A percentile compares a stretch with the other conserved stretches of the same genome.
Evolutionary conservation across 2,113 vertebrate genomes (phyloP).

Genomic region (Cercopithecus mona): DNA sequence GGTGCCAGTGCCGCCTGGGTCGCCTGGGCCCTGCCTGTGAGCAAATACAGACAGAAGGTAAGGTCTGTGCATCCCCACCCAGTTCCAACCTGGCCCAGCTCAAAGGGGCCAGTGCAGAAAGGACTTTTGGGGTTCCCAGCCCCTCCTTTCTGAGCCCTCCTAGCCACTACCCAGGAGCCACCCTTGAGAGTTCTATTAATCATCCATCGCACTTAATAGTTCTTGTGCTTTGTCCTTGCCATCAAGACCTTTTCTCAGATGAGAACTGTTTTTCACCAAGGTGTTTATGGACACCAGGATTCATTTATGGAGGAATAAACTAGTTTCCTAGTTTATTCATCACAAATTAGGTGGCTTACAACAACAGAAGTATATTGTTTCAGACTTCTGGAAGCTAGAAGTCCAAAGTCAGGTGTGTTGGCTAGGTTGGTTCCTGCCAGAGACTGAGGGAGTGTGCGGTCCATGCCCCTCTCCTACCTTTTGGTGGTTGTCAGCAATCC

Average conservation of each 20-base stretch:
- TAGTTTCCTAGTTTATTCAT: neutral
- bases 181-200: neutral
- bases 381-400: neutral
- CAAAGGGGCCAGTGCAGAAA: neutral
- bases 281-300: neutral
- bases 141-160: neutral
- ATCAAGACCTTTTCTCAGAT: neutral
- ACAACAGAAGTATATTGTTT: neutral
- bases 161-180: neutral
- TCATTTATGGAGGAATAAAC: neutral
- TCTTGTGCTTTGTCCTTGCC: neutral
- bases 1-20: conserved; percentile 86
- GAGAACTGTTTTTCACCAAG: neutral
- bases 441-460: neutral
- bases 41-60: conserved; percentile 16
- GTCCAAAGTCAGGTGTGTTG: neutral
- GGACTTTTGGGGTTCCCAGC: neutral
- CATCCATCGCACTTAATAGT: fast-evolving
- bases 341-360: neutral
- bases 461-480: neutral
- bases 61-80: neutral
- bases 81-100: neutral
- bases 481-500: too few relatives aligned
- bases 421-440: neutral
- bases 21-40: conserved; percentile 88